Base-by-base conservation (phyloP, 2,113 vertebrate species). In the Larimichthys crocea region DNA sequence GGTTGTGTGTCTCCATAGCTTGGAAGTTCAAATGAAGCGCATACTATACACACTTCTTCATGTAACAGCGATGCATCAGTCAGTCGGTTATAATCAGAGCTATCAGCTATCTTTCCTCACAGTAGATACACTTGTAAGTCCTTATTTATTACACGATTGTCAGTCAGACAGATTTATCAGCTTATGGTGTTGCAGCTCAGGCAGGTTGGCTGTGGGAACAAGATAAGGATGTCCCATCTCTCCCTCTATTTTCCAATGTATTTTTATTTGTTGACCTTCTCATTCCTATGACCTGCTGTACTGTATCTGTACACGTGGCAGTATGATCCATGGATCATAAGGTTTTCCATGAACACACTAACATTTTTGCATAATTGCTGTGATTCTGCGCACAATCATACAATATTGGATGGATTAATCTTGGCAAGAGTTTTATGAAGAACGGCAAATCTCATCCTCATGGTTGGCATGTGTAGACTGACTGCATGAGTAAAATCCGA, bases 331-430 rank as follows among this genome's bases (percentile, higher is more conserved):
- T 49, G 60, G 15, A 66, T n/a, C 1, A 3, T 65, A 24, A 26
- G n/a, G 22, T 66, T 77, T 72, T 84, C 59, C 40, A 67, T 88
- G 42, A 69, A 80, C 52, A 74, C 19, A 46, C 12, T 26, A 24
- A 57, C 17, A 40, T 76, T 31, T 62, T 88, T 68, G 61, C 63
- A 82, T 78, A 29, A 57, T 55, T 82, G 40, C 49, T 26, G 65
- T 69, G 42, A 26, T 59, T 68, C 44, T 66, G 71, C 71, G 67
- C 65, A 80, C 42, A 49, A 60, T 76, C 35, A 69, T 52, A 62
- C 84, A 85, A 62, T 84, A 82, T 79, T 70, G 73, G 74, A 57
- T 60, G 76, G 59, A 81, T 89, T 64, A 78, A 65, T 87, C 67
- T 85, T 86, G 87, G 72, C 61, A 35, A n/a, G 73, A 79, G 53